Evolutionary conservation across 1,140 invertebrate species (phyloP).

Genomic region (Platorchestia sp.): DNA sequence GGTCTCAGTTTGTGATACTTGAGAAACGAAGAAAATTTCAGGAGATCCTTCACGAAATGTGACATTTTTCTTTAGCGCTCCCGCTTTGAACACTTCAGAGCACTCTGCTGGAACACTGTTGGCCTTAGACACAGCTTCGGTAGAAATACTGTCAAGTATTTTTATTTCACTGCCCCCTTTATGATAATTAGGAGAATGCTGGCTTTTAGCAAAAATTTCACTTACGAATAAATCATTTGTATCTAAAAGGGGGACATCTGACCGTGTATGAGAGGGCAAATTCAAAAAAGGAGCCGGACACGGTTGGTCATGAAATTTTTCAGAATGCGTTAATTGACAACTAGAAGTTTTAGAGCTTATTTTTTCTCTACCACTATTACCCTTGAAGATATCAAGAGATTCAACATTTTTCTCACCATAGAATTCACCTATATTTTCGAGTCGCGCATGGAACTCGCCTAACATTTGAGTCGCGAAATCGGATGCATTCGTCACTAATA

Average conservation of each 20-base stretch:
- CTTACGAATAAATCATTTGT: background rate
- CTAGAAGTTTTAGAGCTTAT: background rate
- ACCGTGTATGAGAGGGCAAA: background rate
- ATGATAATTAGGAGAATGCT: background rate
- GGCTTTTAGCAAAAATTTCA: background rate
- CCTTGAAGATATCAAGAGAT: background rate
- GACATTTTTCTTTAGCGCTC: conserved; percentile 4
- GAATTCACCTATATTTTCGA: background rate
- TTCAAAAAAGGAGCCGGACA: background rate
- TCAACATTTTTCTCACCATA: background rate
- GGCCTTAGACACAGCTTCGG: background rate
- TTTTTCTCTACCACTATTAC: background rate
- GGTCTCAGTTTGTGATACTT: background rate
- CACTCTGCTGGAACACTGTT: background rate
- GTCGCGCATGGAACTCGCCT: background rate
- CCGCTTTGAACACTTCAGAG: background rate
- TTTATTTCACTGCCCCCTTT: background rate
- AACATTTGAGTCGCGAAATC: background rate
- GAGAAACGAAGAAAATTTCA: conserved; percentile 31
- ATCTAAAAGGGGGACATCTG: background rate
- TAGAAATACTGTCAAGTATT: background rate
- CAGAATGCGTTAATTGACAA: background rate
- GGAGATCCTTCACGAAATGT: conserved; percentile 19
- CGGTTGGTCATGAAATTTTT: background rate
- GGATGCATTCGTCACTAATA: background rate